These are phyloP conservation scores for Manis crassicaudata DNA, from an alignment of 2,797 vertebrate species.

Conservation along the genomic window DNA sequence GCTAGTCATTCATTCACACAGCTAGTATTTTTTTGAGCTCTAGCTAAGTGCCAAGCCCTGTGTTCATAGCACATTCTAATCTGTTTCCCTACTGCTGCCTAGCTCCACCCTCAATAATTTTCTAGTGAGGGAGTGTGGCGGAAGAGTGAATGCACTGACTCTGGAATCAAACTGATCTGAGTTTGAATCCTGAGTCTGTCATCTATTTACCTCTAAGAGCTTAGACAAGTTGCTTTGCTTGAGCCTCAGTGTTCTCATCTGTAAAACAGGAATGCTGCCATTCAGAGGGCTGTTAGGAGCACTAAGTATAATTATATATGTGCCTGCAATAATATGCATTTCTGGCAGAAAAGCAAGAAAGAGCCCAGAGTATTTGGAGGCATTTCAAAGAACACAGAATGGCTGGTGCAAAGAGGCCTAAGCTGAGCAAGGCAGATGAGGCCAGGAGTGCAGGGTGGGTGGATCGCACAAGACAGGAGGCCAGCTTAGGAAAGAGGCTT, in stretches of 20 bases:
- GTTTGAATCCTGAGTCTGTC: neutral
- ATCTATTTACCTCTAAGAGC: neutral
- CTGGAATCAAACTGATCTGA: neutral
- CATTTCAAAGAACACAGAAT: neutral
- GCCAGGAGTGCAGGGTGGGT: neutral
- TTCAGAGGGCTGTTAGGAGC: neutral
- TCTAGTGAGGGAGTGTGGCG: neutral
- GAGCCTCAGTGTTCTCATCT: neutral
- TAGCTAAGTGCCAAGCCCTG: neutral
- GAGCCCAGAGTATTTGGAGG: neutral
- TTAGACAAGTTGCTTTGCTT: neutral
- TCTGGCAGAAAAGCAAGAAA: conserved; percentile 45
- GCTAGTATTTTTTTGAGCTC: neutral
- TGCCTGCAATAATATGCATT: neutral
- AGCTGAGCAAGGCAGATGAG: neutral
- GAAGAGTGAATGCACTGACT: neutral
- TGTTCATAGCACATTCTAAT: neutral
- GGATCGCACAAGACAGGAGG: neutral
- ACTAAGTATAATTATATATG: neutral
- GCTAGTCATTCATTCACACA: neutral
- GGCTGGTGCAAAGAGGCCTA: neutral
- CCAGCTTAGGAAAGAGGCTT: neutral
- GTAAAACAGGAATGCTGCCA: neutral
- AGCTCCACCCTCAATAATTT: neutral
- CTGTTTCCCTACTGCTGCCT: neutral